phyloP scores from a whole-genome alignment of 2,888 invertebrate genomes.

The Leptarthrus brevirostris region DNA sequence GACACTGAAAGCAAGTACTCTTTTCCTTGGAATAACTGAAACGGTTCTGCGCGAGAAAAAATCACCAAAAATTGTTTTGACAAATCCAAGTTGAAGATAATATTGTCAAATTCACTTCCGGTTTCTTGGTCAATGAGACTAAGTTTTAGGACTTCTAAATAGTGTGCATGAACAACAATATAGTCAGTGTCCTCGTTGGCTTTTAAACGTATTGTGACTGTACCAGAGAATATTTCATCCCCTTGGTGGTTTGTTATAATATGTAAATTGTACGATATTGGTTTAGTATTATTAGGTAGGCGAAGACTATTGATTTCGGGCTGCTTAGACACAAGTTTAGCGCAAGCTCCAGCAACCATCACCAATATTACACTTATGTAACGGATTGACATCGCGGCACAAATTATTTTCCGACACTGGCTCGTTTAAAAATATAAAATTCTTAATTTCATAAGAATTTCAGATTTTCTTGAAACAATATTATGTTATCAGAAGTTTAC shows the following conservation, averaged over 20 bases:
- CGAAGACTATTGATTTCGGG: neutral
- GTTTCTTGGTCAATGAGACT: neutral
- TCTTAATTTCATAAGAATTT: no score
- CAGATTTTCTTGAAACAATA: no score
- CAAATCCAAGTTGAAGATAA: neutral
- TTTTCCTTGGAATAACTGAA: neutral
- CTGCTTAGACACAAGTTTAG: no score
- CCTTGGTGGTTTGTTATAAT: neutral
- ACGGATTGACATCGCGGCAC: no score
- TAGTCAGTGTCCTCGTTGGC: neutral
- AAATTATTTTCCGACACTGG: no score
- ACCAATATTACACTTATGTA: no score
- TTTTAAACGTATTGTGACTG: neutral
- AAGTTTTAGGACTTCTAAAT: neutral
- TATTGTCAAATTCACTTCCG: neutral
- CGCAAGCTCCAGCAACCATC: no score
- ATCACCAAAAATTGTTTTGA: neutral
- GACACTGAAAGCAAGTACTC: neutral
- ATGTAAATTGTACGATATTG: neutral
- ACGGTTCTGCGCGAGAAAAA: neutral
- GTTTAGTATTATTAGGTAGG: neutral
- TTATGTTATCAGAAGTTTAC: no score
- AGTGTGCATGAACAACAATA: neutral
- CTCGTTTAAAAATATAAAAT: no score
- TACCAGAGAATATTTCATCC: neutral